Evolutionary conservation across 2,113 vertebrate genomes (phyloP).

Genomic region (Maccullochella peelii): DNA sequence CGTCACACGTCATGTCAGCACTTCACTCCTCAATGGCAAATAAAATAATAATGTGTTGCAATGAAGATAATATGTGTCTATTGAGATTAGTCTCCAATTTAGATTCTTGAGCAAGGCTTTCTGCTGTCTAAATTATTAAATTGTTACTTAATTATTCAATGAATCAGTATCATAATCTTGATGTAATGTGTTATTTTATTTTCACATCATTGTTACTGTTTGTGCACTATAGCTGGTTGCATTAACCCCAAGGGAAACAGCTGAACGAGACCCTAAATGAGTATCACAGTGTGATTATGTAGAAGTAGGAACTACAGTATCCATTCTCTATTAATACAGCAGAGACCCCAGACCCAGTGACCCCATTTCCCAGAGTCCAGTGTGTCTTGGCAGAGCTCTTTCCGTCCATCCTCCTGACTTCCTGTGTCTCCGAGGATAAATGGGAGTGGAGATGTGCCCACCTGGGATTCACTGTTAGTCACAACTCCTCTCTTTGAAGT

Average conservation of each 20-base stretch:
- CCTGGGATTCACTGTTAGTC: constrained; percentile 3
- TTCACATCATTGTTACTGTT: neutral
- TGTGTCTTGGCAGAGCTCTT: neutral
- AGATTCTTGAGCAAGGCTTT: neutral
- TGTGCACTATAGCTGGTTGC: neutral
- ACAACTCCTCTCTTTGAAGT: neutral
- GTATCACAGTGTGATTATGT: neutral
- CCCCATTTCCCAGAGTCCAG: constrained; percentile 2
- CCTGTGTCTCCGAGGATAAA: constrained; percentile 1
- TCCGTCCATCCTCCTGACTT: constrained; percentile 33
- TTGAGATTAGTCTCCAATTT: neutral
- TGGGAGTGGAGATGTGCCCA: neutral
- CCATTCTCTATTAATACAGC: neutral
- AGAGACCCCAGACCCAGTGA: constrained; percentile 7
- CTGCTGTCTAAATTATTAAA: neutral
- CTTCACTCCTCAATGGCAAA: neutral
- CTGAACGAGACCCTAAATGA: neutral
- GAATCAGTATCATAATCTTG: neutral
- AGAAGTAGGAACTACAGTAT: neutral
- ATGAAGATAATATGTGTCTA: neutral
- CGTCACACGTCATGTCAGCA: constrained; percentile 36
- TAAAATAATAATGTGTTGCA: neutral
- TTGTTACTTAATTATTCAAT: neutral
- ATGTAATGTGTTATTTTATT: constrained; percentile 5
- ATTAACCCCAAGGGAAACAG: constrained; percentile 9